Base-by-base conservation (phyloP, 2,113 vertebrate species). In the Motacilla tschutschensis region DNA sequence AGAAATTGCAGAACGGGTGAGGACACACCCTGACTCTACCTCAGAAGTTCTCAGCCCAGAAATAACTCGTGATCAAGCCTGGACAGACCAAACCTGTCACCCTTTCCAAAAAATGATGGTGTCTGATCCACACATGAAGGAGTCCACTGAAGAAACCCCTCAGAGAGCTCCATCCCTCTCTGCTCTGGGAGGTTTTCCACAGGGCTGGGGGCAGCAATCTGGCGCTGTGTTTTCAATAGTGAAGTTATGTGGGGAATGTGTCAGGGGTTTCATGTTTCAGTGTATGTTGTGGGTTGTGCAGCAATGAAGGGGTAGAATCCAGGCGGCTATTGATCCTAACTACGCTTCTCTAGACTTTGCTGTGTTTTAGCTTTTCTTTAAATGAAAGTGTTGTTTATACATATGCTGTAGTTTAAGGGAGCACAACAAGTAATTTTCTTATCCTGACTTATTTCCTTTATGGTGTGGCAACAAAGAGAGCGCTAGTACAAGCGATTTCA, bases 231-330 rank as follows among this genome's bases (percentile, higher is more conserved):
- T 93, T 94, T 85, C 86, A 84, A 60, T 71, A 87, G 81, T 38
- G 4, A 86, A 94, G 94, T 79, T 93, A 94, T 93, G 94, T 77
- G 78, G 92, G 59, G 92, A 94, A 95, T 92, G 90, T 35, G 83
- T 84, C 33, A n/a, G 72, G 79, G 48, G 94, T 93, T 93, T 94
- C 90, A 77, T 59, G 75, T 93, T 94, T 94, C 92, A 93, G 53
- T 16, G 63, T 41, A 10, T 70, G 71, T 53, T 90, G 71, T 63
- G 81, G 81, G 75, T 12, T 91, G 64, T 60, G 57, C 59, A 66
- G 90, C 55, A 73, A 31, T 33, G 53, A 70, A 66, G 48, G 71
- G 72, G 55, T 47, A 60, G 84, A 63, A 85, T 41, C 29, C 64
- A 67, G 60, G 17, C 57, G 1, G 41, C 54, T 83, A 82, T 60